These are phyloP conservation scores for Neodontobutis hainanensis DNA, from an alignment of 2,113 vertebrate genomes.

Conservation along the genomic window DNA sequence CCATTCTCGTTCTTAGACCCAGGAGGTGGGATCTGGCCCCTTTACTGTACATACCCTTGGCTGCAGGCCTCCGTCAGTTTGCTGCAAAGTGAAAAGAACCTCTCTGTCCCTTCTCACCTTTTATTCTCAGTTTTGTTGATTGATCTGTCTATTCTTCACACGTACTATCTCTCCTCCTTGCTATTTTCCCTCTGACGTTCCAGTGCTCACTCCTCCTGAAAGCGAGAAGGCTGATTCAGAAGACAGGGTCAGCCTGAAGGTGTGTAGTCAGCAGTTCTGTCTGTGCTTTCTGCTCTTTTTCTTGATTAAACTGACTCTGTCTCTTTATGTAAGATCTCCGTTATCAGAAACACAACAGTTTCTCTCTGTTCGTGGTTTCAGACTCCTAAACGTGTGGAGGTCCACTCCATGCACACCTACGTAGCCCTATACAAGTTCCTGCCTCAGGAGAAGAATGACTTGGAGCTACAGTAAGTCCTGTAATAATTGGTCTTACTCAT, in stretches of 20 bases:
- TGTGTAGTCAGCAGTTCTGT: slow-evolving; percentile 51
- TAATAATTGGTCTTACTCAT: slow-evolving; percentile 12
- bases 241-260: slow-evolving; percentile 79
- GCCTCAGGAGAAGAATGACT: slow-evolving; percentile 89
- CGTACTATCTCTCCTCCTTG: background rate
- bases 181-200: slow-evolving; percentile 33
- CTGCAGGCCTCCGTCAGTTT: slow-evolving; percentile 35
- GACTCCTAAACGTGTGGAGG: slow-evolving; percentile 75
- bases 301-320: slow-evolving; percentile 7
- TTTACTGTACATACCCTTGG: slow-evolving; percentile 60
- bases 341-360: background rate
- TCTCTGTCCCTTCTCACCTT: slow-evolving; percentile 2
- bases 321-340: background rate
- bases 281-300: slow-evolving; percentile 22
- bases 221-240: slow-evolving; percentile 79
- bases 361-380: slow-evolving; percentile 7
- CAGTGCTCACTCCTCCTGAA: slow-evolving; percentile 77
- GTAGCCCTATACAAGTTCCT: slow-evolving; percentile 92
- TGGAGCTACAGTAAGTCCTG: slow-evolving; percentile 88
- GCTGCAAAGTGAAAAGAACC: slow-evolving; percentile 41
- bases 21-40: slow-evolving; percentile 48
- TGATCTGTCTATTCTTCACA: slow-evolving; percentile 18
- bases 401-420: slow-evolving; percentile 89
- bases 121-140: slow-evolving; percentile 4
- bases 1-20: slow-evolving; percentile 42